A percentile compares a stretch with the other conserved stretches of the same genome.
Conservation (phyloP, 2,888 invertebrate species). For the Elegia similella region DNA sequence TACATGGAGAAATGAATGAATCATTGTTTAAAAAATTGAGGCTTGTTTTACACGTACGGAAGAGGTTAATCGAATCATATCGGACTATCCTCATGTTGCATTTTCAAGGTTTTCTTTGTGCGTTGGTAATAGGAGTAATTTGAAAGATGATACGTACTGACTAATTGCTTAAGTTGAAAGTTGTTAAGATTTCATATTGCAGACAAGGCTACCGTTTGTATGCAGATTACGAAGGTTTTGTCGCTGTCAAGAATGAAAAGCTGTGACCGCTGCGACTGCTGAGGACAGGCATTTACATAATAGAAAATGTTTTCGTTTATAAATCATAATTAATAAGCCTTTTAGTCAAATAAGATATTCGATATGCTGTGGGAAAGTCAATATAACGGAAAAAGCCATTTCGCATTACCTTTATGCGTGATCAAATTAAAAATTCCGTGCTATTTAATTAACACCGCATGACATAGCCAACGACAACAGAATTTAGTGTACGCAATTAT, state of each 20-base stretch:
- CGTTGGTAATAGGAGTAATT: not conserved
- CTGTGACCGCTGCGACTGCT: not conserved
- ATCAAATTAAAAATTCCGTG: no score
- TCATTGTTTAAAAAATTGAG: slow-evolving; percentile 37
- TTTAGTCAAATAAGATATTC: not conserved
- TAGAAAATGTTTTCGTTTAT: not conserved
- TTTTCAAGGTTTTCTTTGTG: slow-evolving; percentile 9
- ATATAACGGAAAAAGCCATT: not conserved
- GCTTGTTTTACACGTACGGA: not conserved
- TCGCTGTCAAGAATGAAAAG: slow-evolving; percentile 1
- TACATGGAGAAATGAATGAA: slow-evolving; percentile 54
- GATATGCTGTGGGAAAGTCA: not conserved
- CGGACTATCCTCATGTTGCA: not conserved
- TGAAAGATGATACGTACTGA: not conserved
- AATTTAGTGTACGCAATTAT: no score
- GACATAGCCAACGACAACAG: no score
- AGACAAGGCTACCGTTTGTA: slow-evolving; percentile 2
- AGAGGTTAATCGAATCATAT: slow-evolving; percentile 1
- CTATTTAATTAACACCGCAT: no score
- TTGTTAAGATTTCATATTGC: not conserved
- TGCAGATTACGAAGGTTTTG: slow-evolving; percentile 1
- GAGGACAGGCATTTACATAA: slow-evolving; percentile 3
- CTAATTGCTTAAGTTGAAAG: not conserved
- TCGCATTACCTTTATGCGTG: no score
- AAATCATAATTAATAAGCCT: not conserved